phyloP scores from a whole-genome alignment of 2,113 vertebrate genomes.

The Merops nubicus region DNA sequence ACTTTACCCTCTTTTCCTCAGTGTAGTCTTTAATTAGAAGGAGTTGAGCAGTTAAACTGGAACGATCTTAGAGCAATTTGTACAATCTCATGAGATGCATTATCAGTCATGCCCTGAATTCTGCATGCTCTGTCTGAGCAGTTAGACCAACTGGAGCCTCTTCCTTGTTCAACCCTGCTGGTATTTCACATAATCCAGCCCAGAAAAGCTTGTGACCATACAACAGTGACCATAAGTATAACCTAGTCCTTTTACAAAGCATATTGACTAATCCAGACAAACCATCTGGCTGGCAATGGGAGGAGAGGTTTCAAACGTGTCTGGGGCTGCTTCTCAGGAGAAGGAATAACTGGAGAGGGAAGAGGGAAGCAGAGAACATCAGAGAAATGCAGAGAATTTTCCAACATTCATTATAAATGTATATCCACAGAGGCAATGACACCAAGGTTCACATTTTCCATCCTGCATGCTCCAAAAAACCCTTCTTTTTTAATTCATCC shows the following conservation, averaged over 20 bases:
- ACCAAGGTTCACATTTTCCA: neutral
- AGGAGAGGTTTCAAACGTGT: neutral
- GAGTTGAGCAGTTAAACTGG: slow-evolving; percentile 27
- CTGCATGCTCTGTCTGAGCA: neutral
- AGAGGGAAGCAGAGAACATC: neutral
- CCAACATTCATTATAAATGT: neutral
- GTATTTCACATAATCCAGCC: neutral
- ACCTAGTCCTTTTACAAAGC: neutral
- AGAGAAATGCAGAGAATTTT: neutral
- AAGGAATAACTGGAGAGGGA: neutral
- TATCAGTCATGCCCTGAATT: slow-evolving; percentile 20
- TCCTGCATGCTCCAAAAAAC: neutral
- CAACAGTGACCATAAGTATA: neutral
- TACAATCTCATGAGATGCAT: slow-evolving; percentile 31
- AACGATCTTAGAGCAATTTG: slow-evolving; percentile 23
- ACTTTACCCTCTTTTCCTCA: neutral
- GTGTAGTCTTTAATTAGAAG: slow-evolving; percentile 35
- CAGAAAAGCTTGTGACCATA: neutral
- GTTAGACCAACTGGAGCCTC: neutral
- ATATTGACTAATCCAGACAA: neutral
- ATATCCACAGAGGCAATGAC: neutral
- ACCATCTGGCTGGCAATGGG: neutral
- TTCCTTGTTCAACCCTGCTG: neutral
- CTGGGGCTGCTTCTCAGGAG: neutral
- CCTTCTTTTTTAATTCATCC: neutral